phyloP scores from a whole-genome alignment of 2,888 invertebrate species.

The Cetonia aurata region DNA sequence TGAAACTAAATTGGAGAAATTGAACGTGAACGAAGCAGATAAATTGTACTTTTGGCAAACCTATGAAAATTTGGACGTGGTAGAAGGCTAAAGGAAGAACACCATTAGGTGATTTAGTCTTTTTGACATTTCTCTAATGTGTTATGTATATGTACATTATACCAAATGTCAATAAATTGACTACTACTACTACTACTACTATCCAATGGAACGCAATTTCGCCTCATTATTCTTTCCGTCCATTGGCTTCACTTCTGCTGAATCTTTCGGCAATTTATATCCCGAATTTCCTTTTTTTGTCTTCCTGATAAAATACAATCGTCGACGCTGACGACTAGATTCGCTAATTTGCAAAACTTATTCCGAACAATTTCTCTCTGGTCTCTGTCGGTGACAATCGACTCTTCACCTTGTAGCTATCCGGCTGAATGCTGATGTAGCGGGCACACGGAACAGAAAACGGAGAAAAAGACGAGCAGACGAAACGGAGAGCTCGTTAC shows the following conservation, averaged over 20 bases:
- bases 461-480: not conserved
- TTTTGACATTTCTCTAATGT: too few relatives aligned
- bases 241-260: not conserved
- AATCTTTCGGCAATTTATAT: conserved; percentile 4
- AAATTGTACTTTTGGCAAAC: too few relatives aligned
- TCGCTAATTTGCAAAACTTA: conserved; percentile 22
- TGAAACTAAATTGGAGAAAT: too few relatives aligned
- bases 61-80: too few relatives aligned
- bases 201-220: not conserved
- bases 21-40: too few relatives aligned
- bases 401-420: not conserved
- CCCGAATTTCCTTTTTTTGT: conserved; percentile 1
- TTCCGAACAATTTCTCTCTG: conserved; percentile 17
- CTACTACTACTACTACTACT: too few relatives aligned
- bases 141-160: too few relatives aligned
- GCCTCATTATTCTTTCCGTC: not conserved
- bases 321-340: not conserved
- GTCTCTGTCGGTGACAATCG: conserved; percentile 1
- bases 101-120: too few relatives aligned
- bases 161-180: too few relatives aligned
- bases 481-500: not conserved
- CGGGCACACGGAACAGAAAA: not conserved
- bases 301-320: conserved; percentile 10
- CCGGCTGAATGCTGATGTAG: too few relatives aligned
- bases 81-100: too few relatives aligned